Evolutionary conservation across 2,888 invertebrate species (phyloP).

Genomic region (Anaspis maculata): DNA sequence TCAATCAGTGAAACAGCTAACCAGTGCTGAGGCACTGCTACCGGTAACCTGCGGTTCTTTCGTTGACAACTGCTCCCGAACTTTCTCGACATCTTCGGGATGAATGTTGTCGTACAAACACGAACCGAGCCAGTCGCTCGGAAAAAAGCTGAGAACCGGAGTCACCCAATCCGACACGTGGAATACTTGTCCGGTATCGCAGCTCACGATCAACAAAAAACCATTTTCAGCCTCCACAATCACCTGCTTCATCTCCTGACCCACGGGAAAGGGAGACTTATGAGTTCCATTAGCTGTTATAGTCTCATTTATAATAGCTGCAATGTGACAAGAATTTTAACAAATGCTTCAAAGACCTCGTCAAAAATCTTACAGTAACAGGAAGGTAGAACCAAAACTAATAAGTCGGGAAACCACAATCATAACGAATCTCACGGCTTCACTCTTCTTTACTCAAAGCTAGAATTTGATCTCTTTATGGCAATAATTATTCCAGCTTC

Average conservation of each 20-base stretch:
- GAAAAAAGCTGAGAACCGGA: constrained; percentile 93
- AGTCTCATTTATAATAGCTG: too few relatives aligned
- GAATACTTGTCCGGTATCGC: constrained; percentile 93
- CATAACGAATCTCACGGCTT: too few relatives aligned
- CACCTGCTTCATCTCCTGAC: constrained; percentile 97
- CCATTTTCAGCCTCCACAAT: constrained; percentile 99
- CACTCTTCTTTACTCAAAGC: too few relatives aligned
- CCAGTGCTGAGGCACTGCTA: too few relatives aligned
- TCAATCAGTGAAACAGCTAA: too few relatives aligned
- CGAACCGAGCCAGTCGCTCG: constrained; percentile 96
- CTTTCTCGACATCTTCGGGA: constrained; percentile 95
- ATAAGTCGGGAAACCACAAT: too few relatives aligned
- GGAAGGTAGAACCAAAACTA: constrained; percentile 1
- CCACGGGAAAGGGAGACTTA: constrained; percentile 97
- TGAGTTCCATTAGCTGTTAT: constrained; percentile 95
- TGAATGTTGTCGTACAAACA: constrained; percentile 95
- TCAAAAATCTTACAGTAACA: constrained; percentile 1
- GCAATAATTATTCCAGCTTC: too few relatives aligned
- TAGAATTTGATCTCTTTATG: too few relatives aligned
- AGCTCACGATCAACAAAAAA: constrained; percentile 92
- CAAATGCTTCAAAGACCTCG: constrained; percentile 2
- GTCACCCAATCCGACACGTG: constrained; percentile 98
- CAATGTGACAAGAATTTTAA: constrained; percentile 65
- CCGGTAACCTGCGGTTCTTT: constrained; percentile 95
- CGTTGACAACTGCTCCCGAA: constrained; percentile 93